These are phyloP conservation scores for Collichthys lucidus DNA, from an alignment of 2,113 vertebrate genomes.

Conservation along the genomic window DNA sequence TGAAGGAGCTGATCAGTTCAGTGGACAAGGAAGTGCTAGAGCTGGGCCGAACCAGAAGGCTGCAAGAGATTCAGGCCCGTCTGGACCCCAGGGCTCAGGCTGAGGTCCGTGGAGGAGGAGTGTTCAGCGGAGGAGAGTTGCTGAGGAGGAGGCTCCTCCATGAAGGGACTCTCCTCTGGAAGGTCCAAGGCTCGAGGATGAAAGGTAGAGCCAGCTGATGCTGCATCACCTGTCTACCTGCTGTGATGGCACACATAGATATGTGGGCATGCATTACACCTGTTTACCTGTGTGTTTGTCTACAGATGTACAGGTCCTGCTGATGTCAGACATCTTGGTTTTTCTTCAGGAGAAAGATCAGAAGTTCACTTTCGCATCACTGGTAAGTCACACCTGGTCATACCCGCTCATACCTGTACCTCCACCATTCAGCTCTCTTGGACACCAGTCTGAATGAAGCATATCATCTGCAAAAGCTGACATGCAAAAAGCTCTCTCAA, in stretches of 20 bases:
- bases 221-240: not conserved
- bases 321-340: constrained; percentile 94
- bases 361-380: constrained; percentile 90
- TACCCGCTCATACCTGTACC: not conserved
- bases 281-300: constrained; percentile 24
- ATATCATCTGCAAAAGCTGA: too few relatives aligned
- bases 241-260: not conserved
- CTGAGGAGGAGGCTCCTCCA: constrained; percentile 89
- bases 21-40: constrained; percentile 92
- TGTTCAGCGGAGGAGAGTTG: constrained; percentile 90
- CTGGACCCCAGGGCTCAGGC: constrained; percentile 87
- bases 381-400: constrained; percentile 84
- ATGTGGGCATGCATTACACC: not conserved
- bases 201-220: constrained; percentile 83
- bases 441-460: too few relatives aligned
- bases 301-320: constrained; percentile 91
- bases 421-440: not conserved
- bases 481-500: too few relatives aligned
- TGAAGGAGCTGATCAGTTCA: constrained; percentile 89
- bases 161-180: constrained; percentile 90
- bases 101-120: constrained; percentile 81
- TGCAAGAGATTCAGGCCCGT: constrained; percentile 90
- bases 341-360: constrained; percentile 98
- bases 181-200: constrained; percentile 87
- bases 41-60: constrained; percentile 86